A percentile compares a stretch with the other conserved stretches of the same genome.
phyloP scores from a whole-genome alignment of 2,797 vertebrate genomes.

The Acomys russatus region DNA sequence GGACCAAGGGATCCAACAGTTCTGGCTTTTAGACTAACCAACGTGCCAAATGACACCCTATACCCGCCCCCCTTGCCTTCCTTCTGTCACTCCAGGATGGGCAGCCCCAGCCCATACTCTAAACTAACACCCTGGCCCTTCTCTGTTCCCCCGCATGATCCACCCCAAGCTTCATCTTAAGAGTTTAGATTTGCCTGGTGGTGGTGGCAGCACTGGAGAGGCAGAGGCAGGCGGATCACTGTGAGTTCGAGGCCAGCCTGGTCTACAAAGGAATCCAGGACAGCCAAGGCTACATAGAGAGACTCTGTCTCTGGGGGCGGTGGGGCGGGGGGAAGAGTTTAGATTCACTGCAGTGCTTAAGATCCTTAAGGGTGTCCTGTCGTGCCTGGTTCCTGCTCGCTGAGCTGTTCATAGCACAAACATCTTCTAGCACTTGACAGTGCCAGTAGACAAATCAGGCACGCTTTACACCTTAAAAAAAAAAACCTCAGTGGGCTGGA shows the following conservation, averaged over 20 bases:
- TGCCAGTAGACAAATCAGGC: background rate
- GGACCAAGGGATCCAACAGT: background rate
- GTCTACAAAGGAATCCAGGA: too few relatives aligned
- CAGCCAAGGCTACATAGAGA: too few relatives aligned
- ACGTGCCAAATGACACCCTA: background rate
- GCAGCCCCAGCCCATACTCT: background rate
- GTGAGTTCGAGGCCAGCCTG: too few relatives aligned
- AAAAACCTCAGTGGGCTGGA: too few relatives aligned
- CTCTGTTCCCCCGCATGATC: background rate
- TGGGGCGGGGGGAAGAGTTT: background rate
- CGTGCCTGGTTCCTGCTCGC: background rate
- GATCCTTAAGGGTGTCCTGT: background rate
- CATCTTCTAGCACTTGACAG: background rate
- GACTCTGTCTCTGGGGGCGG: too few relatives aligned
- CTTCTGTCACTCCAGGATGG: background rate
- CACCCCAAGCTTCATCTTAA: background rate
- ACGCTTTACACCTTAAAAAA: background rate
- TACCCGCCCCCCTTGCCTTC: background rate
- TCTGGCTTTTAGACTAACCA: slow-evolving; percentile 19
- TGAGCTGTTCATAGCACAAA: background rate
- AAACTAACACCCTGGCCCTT: background rate
- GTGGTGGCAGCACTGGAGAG: too few relatives aligned
- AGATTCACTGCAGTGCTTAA: background rate
- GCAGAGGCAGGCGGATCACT: too few relatives aligned
- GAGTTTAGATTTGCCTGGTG: background rate